Conservation (phyloP, 2,888 invertebrate species). For the Agonum fuliginosum region DNA sequence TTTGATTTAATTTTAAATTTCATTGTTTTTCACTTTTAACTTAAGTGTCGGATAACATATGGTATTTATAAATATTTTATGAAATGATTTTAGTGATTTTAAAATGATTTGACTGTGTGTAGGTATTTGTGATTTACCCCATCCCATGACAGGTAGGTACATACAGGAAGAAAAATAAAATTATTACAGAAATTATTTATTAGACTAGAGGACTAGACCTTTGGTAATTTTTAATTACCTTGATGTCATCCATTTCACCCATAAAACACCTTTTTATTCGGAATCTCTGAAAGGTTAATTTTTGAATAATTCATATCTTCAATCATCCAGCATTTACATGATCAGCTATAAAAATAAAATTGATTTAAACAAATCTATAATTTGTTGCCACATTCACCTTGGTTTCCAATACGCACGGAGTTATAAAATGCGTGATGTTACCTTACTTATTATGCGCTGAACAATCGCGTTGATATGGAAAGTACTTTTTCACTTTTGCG, state of each 20-base stretch:
- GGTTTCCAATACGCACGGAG: background rate
- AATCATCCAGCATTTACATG: conserved; percentile 12
- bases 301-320: conserved; percentile 19
- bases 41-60: too few species aligned
- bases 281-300: conserved; percentile 12
- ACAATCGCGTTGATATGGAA: conserved; percentile 1
- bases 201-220: background rate
- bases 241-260: background rate
- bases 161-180: too few species aligned
- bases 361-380: background rate
- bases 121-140: too few species aligned
- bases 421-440: conserved; percentile 6
- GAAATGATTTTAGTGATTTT: too few species aligned
- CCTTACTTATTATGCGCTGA: conserved; percentile 23
- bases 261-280: background rate
- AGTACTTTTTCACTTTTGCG: conserved; percentile 13
- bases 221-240: conserved; percentile 5
- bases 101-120: too few species aligned
- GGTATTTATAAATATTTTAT: too few species aligned
- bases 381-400: conserved; percentile 19
- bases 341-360: conserved; percentile 11
- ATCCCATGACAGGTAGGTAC: too few species aligned
- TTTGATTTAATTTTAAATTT: too few species aligned
- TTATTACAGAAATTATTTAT: too few species aligned
- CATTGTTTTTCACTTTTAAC: too few species aligned